Evolutionary conservation across 2,797 vertebrate species (phyloP).

Genomic region (Molossus molossus): DNA sequence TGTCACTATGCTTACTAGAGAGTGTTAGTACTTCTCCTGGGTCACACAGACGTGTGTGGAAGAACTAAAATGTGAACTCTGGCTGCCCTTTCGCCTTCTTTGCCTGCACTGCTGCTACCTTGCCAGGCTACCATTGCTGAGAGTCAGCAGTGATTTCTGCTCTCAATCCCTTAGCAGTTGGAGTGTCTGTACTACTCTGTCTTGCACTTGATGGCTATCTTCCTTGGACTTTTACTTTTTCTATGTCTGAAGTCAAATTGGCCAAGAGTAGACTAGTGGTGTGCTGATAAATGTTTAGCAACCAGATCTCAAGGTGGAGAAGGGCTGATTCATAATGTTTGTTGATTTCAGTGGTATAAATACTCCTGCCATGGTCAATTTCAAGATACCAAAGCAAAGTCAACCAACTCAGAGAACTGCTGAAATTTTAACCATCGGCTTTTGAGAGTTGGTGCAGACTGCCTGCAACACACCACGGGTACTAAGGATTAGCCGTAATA

Average conservation of each 20-base stretch:
- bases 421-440: not conserved
- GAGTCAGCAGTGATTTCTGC: not conserved
- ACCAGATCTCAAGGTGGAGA: not conserved
- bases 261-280: not conserved
- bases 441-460: not conserved
- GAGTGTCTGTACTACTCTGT: not conserved
- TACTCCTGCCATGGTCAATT: not conserved
- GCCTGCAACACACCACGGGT: no score
- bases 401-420: slow-evolving; percentile 28
- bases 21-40: not conserved
- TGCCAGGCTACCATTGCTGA: not conserved
- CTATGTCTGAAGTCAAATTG: not conserved
- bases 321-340: not conserved
- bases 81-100: not conserved
- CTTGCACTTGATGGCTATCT: not conserved
- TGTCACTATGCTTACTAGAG: not conserved
- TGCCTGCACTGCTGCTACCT: not conserved
- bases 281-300: not conserved
- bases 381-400: slow-evolving; percentile 43
- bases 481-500: not conserved
- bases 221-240: slow-evolving; percentile 17
- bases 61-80: not conserved
- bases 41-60: not conserved
- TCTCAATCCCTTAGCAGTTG: not conserved
- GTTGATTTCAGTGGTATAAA: slow-evolving; percentile 24